Evolutionary conservation across 2,888 invertebrate species (phyloP), one percentile per base, ranked within the genome.

Genomic region (Deroplatys truncata): DNA sequence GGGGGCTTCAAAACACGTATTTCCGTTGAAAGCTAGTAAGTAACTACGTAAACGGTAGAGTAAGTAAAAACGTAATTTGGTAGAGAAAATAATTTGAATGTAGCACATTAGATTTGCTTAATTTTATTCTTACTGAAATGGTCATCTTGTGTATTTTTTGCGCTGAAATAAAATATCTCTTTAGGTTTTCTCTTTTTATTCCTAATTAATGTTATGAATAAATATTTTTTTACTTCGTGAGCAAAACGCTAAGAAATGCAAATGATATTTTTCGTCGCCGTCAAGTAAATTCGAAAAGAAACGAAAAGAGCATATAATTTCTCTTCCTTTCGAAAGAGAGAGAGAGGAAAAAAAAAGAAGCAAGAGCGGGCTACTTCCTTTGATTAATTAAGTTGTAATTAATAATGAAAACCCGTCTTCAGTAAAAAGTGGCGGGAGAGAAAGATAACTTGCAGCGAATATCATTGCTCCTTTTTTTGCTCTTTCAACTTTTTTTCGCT

Each of bases 321-420:
- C 56, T 20, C 56, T 72, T 72, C 56, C 56, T 72, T 72, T 72
- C 56, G 56, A 20, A 25, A 72, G 7, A 20, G 56, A 72, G 25
- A 72, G 25, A 56, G 2, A 3, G 56, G 15, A 3, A 15, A 72
- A 72, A 72, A 72, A 72, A 72, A 20, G 56, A 72, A 72, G 56
- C 20, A 72, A 72, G 20, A 72, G 20, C 20, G 56, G 56, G 56
- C 5, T 20, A 28, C 82, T 90, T 88, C 89, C 89, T 89, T 85
- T 90, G 88, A 90, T 91, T 91, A 91, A 91, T 91, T 89, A 89
- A 88, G 89, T 90, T 84, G 85, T 89, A 91, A 90, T 91, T 89
- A 88, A 89, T 88, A 90, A 90, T 89, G 89, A 89, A 89, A 86
- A 89, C 72, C 43, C 87, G 72, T 90, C 89, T 89, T 84, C 86